These are phyloP conservation scores for Cherax destructor DNA, from an alignment of 1,140 invertebrate species.

Conservation along the genomic window DNA sequence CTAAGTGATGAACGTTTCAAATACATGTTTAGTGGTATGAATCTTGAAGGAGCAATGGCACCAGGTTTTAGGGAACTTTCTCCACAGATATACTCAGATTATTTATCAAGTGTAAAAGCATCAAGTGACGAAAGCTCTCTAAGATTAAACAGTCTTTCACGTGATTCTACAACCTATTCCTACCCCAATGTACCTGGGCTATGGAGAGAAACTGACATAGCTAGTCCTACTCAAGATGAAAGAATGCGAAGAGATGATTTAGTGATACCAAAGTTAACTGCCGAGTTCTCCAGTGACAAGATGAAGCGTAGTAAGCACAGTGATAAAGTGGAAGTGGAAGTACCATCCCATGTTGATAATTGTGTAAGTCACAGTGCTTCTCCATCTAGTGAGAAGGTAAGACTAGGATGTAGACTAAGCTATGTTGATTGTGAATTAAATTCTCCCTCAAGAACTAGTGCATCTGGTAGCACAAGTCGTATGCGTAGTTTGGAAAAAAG, in stretches of 20 bases:
- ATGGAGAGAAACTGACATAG: conserved; percentile 70
- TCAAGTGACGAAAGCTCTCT: conserved; percentile 71
- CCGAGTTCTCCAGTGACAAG: conserved; percentile 71
- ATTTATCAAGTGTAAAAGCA: conserved; percentile 71
- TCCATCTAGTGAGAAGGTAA: conserved; percentile 69
- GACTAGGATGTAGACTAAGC: conserved; percentile 65
- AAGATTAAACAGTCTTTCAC: conserved; percentile 70
- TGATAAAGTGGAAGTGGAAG: conserved; percentile 57
- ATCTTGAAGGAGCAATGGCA: conserved; percentile 65
- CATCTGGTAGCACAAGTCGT: conserved; percentile 68
- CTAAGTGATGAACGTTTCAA: conserved; percentile 71
- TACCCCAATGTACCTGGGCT: conserved; percentile 64
- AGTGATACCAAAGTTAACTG: conserved; percentile 71
- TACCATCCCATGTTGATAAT: conserved; percentile 59
- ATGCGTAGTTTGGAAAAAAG: conserved; percentile 70
- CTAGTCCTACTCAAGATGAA: conserved; percentile 55
- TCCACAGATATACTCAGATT: conserved; percentile 70
- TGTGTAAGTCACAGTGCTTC: conserved; percentile 68
- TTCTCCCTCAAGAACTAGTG: conserved; percentile 69
- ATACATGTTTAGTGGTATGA: conserved; percentile 71
- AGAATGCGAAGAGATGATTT: conserved; percentile 70
- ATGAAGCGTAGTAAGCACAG: conserved; percentile 64
- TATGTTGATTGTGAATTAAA: conserved; percentile 68
- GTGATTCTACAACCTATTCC: conserved; percentile 67
- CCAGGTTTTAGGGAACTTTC: conserved; percentile 68